These are phyloP conservation scores for Phyllostomus hastatus DNA, from an alignment of 2,113 vertebrate genomes.

Conservation along the genomic window DNA sequence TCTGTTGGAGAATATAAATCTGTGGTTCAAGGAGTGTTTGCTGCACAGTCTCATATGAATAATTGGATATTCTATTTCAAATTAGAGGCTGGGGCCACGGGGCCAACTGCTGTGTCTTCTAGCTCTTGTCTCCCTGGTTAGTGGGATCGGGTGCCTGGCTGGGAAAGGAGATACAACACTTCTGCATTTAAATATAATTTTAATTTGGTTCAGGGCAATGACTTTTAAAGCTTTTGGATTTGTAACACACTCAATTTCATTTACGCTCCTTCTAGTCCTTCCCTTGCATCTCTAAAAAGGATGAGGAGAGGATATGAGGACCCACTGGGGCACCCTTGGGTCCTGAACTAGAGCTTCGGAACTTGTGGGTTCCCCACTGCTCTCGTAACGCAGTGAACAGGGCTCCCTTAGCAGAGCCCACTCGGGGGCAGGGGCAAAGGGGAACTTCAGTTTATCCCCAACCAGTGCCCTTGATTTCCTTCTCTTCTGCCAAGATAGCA, in stretches of 20 bases:
- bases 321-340: background rate
- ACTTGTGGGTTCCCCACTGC: background rate
- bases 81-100: background rate
- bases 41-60: slow-evolving; percentile 11
- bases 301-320: background rate
- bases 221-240: background rate
- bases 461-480: background rate
- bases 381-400: background rate
- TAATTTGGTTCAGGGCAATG: background rate
- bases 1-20: slow-evolving; percentile 59
- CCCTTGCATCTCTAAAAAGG: background rate
- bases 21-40: background rate
- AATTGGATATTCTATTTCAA: slow-evolving; percentile 56
- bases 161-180: background rate
- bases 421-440: background rate
- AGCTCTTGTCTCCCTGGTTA: background rate
- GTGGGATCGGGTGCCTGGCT: background rate
- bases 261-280: background rate
- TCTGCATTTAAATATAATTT: background rate
- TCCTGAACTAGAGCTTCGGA: background rate
- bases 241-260: background rate
- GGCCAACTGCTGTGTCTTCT: background rate
- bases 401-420: background rate
- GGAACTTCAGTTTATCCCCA: background rate
- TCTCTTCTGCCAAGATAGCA: background rate